Evolutionary conservation across 1,140 invertebrate species (phyloP).

Genomic region (Hyles vespertilio): DNA sequence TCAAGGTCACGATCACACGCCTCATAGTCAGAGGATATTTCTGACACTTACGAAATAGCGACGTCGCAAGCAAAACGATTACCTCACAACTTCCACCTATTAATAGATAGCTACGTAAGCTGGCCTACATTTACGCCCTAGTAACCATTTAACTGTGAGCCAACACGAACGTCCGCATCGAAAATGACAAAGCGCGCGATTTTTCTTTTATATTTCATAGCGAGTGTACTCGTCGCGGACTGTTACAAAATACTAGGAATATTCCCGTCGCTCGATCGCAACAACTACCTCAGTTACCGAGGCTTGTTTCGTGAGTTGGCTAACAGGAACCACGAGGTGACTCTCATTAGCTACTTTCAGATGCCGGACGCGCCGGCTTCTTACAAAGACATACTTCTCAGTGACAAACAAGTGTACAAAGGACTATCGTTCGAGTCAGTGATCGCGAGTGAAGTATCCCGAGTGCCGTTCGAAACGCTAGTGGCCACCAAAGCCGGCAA

Average conservation of each 20-base stretch:
- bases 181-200: slow-evolving; percentile 45
- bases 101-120: slow-evolving; percentile 62
- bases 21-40: slow-evolving; percentile 62
- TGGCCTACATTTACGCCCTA: slow-evolving; percentile 51
- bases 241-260: slow-evolving; percentile 79
- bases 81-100: slow-evolving; percentile 69
- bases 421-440: slow-evolving; percentile 64
- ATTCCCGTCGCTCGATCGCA: slow-evolving; percentile 79
- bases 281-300: slow-evolving; percentile 82
- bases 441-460: slow-evolving; percentile 59
- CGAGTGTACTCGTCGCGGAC: slow-evolving; percentile 38
- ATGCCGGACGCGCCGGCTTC: slow-evolving; percentile 66
- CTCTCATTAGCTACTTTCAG: slow-evolving; percentile 81
- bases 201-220: slow-evolving; percentile 40
- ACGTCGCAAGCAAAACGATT: slow-evolving; percentile 53
- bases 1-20: slow-evolving; percentile 55
- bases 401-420: slow-evolving; percentile 55
- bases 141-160: slow-evolving; percentile 47
- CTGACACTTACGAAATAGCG: slow-evolving; percentile 57
- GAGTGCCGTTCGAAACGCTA: slow-evolving; percentile 64
- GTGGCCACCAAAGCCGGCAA: slow-evolving; percentile 66
- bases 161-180: slow-evolving; percentile 43
- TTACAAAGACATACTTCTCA: slow-evolving; percentile 77
- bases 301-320: slow-evolving; percentile 80
- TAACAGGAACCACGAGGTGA: slow-evolving; percentile 80